Conservation (phyloP, 2,888 invertebrate genomes). For the Rhagonycha lutea region DNA sequence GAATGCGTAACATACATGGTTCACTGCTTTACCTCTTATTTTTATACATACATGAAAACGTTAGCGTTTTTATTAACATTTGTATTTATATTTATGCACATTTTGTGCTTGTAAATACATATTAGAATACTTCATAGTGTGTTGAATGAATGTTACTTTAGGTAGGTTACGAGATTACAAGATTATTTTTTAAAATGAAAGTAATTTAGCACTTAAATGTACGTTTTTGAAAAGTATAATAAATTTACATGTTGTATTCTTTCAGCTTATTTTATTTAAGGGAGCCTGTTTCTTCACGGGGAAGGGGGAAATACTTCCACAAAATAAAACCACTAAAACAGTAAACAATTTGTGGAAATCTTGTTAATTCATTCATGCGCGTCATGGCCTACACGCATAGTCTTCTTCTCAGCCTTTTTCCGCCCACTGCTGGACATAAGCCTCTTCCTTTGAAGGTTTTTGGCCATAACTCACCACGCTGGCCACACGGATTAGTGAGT, state of each 20-base stretch:
- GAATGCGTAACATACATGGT: neutral
- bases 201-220: slow-evolving; percentile 20
- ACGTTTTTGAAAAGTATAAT: slow-evolving; percentile 23
- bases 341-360: too few relatives aligned
- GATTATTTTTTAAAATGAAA: neutral
- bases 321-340: too few relatives aligned
- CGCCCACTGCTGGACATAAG: too few relatives aligned
- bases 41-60: slow-evolving; percentile 30
- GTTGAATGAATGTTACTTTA: slow-evolving; percentile 24
- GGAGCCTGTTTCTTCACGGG: neutral
- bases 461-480: too few relatives aligned
- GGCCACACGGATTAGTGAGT: too few relatives aligned
- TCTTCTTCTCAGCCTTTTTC: too few relatives aligned
- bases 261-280: neutral
- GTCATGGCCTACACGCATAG: too few relatives aligned
- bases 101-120: slow-evolving; percentile 44
- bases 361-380: too few relatives aligned
- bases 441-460: too few relatives aligned
- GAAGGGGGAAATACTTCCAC: too few relatives aligned
- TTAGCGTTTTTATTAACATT: slow-evolving; percentile 29
- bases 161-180: slow-evolving; percentile 2
- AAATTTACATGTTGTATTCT: slow-evolving; percentile 19
- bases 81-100: slow-evolving; percentile 39
- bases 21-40: slow-evolving; percentile 25
- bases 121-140: slow-evolving; percentile 32